These are phyloP conservation scores for Melanaphis sacchari DNA, from an alignment of 1,140 invertebrate genomes.

Conservation along the genomic window DNA sequence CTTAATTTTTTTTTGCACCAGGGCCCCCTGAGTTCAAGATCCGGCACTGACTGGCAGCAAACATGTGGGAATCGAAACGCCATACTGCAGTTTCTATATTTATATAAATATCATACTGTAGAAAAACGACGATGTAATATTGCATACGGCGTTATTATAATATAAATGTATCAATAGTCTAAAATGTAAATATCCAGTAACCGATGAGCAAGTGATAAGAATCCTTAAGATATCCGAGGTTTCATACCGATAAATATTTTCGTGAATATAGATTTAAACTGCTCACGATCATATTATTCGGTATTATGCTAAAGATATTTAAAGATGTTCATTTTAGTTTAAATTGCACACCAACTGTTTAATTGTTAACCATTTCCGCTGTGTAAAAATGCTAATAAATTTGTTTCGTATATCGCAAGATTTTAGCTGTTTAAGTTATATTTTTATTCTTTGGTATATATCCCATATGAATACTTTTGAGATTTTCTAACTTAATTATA, in stretches of 20 bases:
- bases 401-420: no score
- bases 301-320: not conserved
- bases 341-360: not conserved
- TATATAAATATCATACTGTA: not conserved
- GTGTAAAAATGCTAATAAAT: no score
- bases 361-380: not conserved
- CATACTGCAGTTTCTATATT: not conserved
- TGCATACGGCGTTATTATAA: not conserved
- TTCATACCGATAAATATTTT: not conserved
- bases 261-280: not conserved
- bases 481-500: no score
- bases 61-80: conserved; percentile 27
- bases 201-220: not conserved
- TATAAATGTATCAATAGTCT: not conserved
- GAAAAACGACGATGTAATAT: not conserved
- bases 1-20: no score
- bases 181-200: not conserved
- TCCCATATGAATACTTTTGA: no score
- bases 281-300: not conserved
- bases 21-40: no score
- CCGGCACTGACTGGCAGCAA: not conserved
- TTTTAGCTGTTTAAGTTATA: no score
- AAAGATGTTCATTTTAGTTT: not conserved
- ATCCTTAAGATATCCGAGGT: not conserved
- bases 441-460: no score